Percentiles rank a stretch among this genome's conserved stretches.
These are phyloP conservation scores for Ophonus ardosiacus DNA, from an alignment of 2,888 invertebrate species.

Conservation along the genomic window DNA sequence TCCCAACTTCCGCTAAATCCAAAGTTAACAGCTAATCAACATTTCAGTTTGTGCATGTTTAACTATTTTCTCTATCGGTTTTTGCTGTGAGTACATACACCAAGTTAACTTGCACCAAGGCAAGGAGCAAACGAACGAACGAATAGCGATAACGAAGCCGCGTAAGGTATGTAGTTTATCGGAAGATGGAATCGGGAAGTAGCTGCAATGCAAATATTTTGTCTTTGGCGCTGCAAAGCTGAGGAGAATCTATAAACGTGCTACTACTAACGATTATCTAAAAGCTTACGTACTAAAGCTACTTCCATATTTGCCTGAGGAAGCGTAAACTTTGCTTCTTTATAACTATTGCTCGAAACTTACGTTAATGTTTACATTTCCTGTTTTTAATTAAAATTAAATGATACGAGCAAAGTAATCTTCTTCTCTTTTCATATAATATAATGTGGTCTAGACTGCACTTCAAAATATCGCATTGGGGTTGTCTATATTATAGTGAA, in stretches of 20 bases:
- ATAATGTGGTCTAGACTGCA: too few relatives aligned
- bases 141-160: not conserved
- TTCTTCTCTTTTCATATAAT: not conserved
- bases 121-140: not conserved
- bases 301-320: not conserved
- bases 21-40: constrained; percentile 38
- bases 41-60: constrained; percentile 45
- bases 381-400: not conserved
- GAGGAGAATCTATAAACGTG: constrained; percentile 34
- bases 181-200: constrained; percentile 50
- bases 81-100: constrained; percentile 19
- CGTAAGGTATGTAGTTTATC: constrained; percentile 57
- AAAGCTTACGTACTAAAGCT: constrained; percentile 21
- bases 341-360: not conserved
- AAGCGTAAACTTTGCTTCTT: not conserved
- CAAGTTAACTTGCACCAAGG: constrained; percentile 6
- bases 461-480: too few relatives aligned
- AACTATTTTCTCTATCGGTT: constrained; percentile 35
- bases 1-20: constrained; percentile 29
- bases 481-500: too few relatives aligned
- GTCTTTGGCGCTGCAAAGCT: constrained; percentile 17
- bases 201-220: constrained; percentile 33
- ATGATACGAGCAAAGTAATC: not conserved
- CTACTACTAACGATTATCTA: constrained; percentile 42
- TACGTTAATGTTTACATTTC: not conserved